These are phyloP conservation scores for Lithodes maja DNA, from an alignment of 2,888 invertebrate species.

Conservation along the genomic window DNA sequence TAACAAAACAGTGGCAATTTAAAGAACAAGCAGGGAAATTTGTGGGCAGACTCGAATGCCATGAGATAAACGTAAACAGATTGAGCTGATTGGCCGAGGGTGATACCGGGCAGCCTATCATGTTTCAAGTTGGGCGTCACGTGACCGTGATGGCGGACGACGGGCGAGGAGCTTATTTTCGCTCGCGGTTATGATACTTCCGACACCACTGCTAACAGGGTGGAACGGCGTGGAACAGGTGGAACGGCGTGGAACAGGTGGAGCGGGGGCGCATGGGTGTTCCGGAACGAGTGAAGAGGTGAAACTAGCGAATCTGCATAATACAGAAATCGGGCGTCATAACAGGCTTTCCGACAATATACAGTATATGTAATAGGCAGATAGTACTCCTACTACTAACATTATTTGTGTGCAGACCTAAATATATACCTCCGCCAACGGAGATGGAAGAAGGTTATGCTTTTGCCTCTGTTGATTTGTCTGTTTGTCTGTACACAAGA, in stretches of 20 bases:
- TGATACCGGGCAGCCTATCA: background rate
- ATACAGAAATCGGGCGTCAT: no score
- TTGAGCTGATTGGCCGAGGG: constrained; percentile 3
- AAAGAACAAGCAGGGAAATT: background rate
- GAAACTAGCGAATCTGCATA: background rate
- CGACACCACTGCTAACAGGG: background rate
- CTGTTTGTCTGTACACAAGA: no score
- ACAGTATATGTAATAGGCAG: no score
- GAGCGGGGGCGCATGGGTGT: background rate
- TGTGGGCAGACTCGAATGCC: background rate
- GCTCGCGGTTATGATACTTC: constrained; percentile 9
- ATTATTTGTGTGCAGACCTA: no score
- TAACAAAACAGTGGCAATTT: background rate
- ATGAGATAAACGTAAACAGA: background rate
- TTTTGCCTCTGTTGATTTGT: no score
- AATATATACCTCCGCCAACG: no score
- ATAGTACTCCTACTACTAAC: no score
- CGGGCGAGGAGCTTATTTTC: background rate
- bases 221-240: background rate
- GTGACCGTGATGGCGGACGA: constrained; percentile 1
- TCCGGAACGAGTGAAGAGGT: background rate
- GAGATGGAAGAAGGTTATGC: no score
- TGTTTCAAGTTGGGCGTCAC: background rate
- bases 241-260: background rate
- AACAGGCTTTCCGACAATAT: no score